A percentile compares a stretch with the other conserved stretches of the same genome.
These are phyloP conservation scores for Lycorma delicatula DNA, from an alignment of 1,140 invertebrate species.

Conservation along the genomic window DNA sequence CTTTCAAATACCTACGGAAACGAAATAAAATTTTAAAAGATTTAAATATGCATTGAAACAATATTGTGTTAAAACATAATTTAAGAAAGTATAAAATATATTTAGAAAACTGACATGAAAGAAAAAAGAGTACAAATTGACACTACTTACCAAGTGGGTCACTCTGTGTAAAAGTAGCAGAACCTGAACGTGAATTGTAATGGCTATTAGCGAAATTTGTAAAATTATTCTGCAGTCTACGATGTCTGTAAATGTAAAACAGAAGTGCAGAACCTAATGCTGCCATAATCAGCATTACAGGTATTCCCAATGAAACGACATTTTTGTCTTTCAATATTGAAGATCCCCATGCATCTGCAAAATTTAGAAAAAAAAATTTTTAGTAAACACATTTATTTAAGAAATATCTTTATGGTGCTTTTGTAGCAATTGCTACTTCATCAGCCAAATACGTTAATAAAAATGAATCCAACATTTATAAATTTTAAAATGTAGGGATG, in stretches of 20 bases:
- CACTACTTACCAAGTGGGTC: constrained; percentile 52
- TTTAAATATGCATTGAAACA: too few relatives aligned
- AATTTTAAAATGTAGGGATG: too few relatives aligned
- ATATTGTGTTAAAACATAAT: background rate
- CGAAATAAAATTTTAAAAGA: too few relatives aligned
- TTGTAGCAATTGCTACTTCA: too few relatives aligned
- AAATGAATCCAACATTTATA: too few relatives aligned
- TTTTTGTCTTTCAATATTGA: too few relatives aligned
- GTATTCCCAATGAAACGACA: constrained; percentile 38
- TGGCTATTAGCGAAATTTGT: constrained; percentile 75
- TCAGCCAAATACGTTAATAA: too few relatives aligned
- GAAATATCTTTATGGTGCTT: too few relatives aligned
- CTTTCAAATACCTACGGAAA: too few relatives aligned
- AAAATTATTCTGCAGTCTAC: constrained; percentile 66
- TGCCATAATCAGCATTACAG: constrained; percentile 43
- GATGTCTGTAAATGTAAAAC: constrained; percentile 59
- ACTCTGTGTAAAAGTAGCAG: constrained; percentile 68
- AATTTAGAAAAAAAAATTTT: too few relatives aligned
- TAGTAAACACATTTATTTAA: too few relatives aligned
- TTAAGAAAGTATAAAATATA: background rate
- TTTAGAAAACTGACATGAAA: background rate
- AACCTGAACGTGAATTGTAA: constrained; percentile 74
- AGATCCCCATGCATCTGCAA: constrained; percentile 5
- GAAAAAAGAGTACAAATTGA: background rate
- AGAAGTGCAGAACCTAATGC: constrained; percentile 45